A percentile compares a stretch with the other conserved stretches of the same genome.
phyloP scores from a whole-genome alignment of 2,888 invertebrate genomes.

The Amphipoea oculea region DNA sequence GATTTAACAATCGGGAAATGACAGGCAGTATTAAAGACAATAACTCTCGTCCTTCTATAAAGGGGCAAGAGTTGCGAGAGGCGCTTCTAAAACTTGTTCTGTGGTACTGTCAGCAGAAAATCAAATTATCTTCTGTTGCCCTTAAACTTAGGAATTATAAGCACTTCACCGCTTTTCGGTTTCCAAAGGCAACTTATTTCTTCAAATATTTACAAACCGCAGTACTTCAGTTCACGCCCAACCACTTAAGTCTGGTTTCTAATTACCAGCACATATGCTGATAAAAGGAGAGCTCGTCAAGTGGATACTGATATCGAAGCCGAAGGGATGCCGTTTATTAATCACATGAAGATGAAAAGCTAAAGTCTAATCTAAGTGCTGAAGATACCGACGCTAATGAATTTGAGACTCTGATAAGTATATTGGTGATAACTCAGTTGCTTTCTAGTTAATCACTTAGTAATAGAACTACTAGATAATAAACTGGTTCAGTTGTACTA shows the following conservation, averaged over 20 bases:
- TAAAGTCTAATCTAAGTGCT: conserved; percentile 35
- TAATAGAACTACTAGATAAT: conserved; percentile 33
- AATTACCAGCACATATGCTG: conserved; percentile 54
- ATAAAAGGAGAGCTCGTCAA: conserved; percentile 44
- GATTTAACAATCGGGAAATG: neutral
- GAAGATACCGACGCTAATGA: conserved; percentile 37
- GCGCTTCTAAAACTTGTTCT: neutral
- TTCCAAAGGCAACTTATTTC: neutral
- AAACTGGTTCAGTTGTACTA: conserved; percentile 33
- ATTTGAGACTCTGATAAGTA: conserved; percentile 27
- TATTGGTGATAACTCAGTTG: conserved; percentile 21
- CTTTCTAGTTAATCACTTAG: conserved; percentile 35
- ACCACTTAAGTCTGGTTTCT: conserved; percentile 36
- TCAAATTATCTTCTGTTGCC: neutral
- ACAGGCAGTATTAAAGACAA: neutral
- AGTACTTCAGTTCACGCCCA: conserved; percentile 35
- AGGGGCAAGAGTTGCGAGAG: neutral
- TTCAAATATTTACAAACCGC: neutral
- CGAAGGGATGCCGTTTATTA: conserved; percentile 39
- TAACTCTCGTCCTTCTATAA: neutral
- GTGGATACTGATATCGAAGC: conserved; percentile 49
- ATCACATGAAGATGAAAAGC: conserved; percentile 38
- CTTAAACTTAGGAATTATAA: neutral
- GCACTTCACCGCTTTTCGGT: neutral
- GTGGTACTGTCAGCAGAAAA: neutral